Conservation (phyloP, 2,113 vertebrate genomes). For the Periophthalmus modestus region DNA sequence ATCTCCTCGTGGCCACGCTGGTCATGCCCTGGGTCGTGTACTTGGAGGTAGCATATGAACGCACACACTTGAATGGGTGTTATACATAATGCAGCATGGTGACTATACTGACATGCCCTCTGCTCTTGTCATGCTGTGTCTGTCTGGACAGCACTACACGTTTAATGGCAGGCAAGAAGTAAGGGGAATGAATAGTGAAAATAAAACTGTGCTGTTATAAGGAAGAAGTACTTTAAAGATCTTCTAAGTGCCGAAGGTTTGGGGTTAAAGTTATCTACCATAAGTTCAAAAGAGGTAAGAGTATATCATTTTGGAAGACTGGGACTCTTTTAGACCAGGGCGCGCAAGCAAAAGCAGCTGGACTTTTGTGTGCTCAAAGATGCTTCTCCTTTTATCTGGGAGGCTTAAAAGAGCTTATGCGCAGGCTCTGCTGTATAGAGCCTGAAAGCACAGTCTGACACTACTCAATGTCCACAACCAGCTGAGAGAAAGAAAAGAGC, state of each 20-base stretch:
- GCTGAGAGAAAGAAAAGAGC: not conserved
- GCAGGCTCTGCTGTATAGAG: not conserved
- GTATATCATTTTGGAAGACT: not conserved
- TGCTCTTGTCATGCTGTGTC: conserved; percentile 1
- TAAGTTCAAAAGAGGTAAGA: not conserved
- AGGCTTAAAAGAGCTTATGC: conserved; percentile 6
- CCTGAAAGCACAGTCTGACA: not conserved
- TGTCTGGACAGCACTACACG: not conserved
- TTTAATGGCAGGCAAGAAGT: not conserved
- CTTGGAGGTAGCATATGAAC: conserved; percentile 82
- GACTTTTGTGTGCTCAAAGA: conserved; percentile 2
- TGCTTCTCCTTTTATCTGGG: not conserved
- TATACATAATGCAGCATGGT: conserved; percentile 4
- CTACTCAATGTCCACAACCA: not conserved
- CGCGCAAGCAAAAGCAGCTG: not conserved
- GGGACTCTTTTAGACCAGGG: not conserved
- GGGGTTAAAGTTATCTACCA: not conserved
- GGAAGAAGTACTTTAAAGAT: not conserved
- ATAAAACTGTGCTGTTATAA: not conserved
- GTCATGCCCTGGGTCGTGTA: conserved; percentile 99
- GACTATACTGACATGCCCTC: conserved; percentile 6
- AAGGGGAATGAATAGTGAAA: not conserved
- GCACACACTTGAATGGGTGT: not conserved
- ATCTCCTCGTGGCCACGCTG: conserved; percentile 92
- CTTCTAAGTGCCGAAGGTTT: not conserved